Percentiles rank a stretch among this genome's conserved stretches.
These are phyloP conservation scores for Hofmannophila pseudospretella DNA, from an alignment of 2,888 invertebrate genomes.

Conservation along the genomic window DNA sequence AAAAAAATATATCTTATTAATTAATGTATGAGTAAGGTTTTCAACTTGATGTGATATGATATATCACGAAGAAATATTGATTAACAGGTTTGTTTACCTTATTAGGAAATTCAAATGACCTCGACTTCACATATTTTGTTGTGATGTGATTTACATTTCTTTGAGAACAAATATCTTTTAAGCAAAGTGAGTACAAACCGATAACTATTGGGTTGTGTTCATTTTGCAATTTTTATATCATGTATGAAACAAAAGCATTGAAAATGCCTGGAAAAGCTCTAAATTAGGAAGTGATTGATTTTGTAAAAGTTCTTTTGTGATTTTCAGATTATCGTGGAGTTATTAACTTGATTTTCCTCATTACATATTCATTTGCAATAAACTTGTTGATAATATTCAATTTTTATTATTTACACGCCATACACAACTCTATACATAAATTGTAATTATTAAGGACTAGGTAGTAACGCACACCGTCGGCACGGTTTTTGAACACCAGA, in stretches of 20 bases:
- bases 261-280: constrained; percentile 54
- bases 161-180: constrained; percentile 33
- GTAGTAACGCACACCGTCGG: too few relatives aligned
- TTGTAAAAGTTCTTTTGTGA: constrained; percentile 34
- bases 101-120: too few relatives aligned
- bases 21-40: too few relatives aligned
- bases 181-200: constrained; percentile 52
- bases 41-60: too few relatives aligned
- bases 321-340: constrained; percentile 44
- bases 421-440: too few relatives aligned
- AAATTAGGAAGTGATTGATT: constrained; percentile 35
- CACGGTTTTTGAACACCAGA: too few relatives aligned
- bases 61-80: too few relatives aligned
- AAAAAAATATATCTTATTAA: too few relatives aligned
- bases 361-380: constrained; percentile 58
- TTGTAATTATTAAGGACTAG: too few relatives aligned
- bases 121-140: too few relatives aligned
- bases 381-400: constrained; percentile 50
- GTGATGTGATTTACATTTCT: constrained; percentile 60
- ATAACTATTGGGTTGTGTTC: constrained; percentile 38
- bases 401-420: constrained; percentile 16
- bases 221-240: constrained; percentile 41
- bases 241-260: constrained; percentile 48
- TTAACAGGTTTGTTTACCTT: too few relatives aligned
- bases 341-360: constrained; percentile 49